Base-by-base conservation (phyloP, 2,113 vertebrate species). In the Cebidichthys violaceus region DNA sequence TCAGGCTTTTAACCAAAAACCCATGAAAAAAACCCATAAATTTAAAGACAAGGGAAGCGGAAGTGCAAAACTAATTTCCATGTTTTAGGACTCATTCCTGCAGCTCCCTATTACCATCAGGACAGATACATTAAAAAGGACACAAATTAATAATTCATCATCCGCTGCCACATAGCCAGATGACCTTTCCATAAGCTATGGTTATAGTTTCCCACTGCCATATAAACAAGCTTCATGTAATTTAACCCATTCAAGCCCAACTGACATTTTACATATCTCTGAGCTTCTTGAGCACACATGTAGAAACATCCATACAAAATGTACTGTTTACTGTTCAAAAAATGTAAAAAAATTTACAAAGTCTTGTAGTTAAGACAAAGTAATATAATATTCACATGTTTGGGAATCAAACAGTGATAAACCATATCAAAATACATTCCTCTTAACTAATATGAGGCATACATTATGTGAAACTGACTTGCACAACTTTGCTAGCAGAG, bases 61-160 rank as follows among this genome's bases (percentile, higher is more conserved):
- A 52, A 52, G 20, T 9, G 50, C 20, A 52, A 52, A 52, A 22
- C 18, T 20, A 55, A 55, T 55, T n/a, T 24, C 9, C 22, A 11
- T 52, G 20, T 24, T 55, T 55, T 55, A 11, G n/a, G 54, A 55
- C 22, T 54, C n/a, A n/a, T 55, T 55, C 54, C 54, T 55, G n/a
- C 54, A 55, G 54, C n/a, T 13, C 52, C 8, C 1, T 9, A 43
- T 54, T 60, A 57, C 47, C 24, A 39, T 35, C 17, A 33, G 27
- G 43, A 22, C 17, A 59, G 60, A 75, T 8, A 55, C 35, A 61
- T 37, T 52, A 29, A 45, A 45, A 54, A 68, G 47, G 31, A 72
- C 66, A 67, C n/a, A 18, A 64, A 75, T 85, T 17, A 79, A 79
- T 76, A 37, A 82, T 79, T 75, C 65, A 88, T 85, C 52, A 61